Evolutionary conservation across 2,888 invertebrate species (phyloP), one percentile per base, ranked within the genome.

Genomic region (Carpatolechia fugitivella): DNA sequence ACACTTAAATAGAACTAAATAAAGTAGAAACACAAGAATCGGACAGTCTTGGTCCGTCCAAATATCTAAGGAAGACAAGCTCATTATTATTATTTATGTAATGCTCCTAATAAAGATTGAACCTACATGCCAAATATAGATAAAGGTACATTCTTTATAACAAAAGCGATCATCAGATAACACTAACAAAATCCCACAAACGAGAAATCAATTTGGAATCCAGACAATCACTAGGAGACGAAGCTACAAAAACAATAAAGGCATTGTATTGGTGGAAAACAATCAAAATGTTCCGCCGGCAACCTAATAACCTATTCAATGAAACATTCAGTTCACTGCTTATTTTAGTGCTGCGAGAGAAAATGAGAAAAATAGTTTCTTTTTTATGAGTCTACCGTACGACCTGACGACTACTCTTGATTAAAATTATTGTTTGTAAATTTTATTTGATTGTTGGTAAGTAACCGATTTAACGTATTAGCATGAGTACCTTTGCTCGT

Each of bases 261-360:
- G 7, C 7, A 4, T 13, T n/a, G 11, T 36, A 36, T n/a, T 30
- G 14, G 30, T 10, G 7, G 31, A 44, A 33, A 31, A 44, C 31
- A 52, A 52, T 44, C 33, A 18, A 41, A 52, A 52, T 44, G 44
- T 30, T n/a, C 51, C 40, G 16, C 16, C 44, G 31, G 18, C 33
- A 44, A 44, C 13, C 52, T 52, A 52, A 52, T 52, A 41, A n/a
- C 18, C 44, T 24, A 52, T 52, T 44, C 35, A 35, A 46, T 53
- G 46, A 46, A 53, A 53, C 40, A 53, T 53, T 46, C 52, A 53
- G 24, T 18, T n/a, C 11, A 20, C 30, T 46, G 52, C 33, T 53
- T 53, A 40, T 44, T 33, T 53, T 33, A 46, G 44, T 16, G 38
- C 8, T 16, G 38, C 13, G 14, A 38, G 38, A 14, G 18, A 38